phyloP scores from a whole-genome alignment of 92 coral and sea anemone species.

The Phymanthus crucifer region DNA sequence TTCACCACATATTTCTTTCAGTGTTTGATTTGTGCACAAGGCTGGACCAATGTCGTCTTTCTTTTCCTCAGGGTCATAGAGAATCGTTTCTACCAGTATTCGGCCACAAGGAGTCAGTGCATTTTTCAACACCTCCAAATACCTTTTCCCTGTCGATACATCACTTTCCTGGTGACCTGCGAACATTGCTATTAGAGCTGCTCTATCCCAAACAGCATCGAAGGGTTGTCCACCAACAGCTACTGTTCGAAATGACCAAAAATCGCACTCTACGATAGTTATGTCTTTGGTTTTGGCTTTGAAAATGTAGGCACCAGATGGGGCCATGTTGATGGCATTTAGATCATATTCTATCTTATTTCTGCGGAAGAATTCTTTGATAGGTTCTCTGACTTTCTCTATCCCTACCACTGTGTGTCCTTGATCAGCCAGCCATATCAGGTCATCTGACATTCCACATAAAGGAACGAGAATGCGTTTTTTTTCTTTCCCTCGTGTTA shows the following conservation, averaged over 20 bases:
- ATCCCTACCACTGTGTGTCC: conserved; percentile 61
- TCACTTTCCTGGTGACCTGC: conserved; percentile 23
- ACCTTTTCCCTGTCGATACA: conserved; percentile 25
- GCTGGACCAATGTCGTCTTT: conserved; percentile 22
- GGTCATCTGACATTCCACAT: conserved; percentile 55
- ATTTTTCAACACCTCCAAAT: conserved; percentile 37
- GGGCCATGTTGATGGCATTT: conserved; percentile 59
- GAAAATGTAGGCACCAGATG: conserved; percentile 61
- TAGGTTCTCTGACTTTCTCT: conserved; percentile 36
- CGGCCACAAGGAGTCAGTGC: conserved; percentile 29
- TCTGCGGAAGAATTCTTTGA: conserved; percentile 48
- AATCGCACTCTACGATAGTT: conserved; percentile 49
- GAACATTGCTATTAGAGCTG: conserved; percentile 43
- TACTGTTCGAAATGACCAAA: conserved; percentile 42
- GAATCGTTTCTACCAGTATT: conserved; percentile 46
- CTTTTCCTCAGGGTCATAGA: conserved; percentile 32
- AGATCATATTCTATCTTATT: conserved; percentile 48
- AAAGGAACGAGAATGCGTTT: conserved; percentile 57
- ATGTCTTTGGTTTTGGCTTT: conserved; percentile 60
- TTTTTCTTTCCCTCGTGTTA: conserved; percentile 40
- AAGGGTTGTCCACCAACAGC: conserved; percentile 43
- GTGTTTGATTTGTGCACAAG: conserved; percentile 25
- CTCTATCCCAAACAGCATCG: conserved; percentile 66
- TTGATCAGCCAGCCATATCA: conserved; percentile 62
- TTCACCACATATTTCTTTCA: conserved; percentile 29